A percentile compares a stretch with the other conserved stretches of the same genome.
These are phyloP conservation scores for Gallinago media DNA, from an alignment of 2,113 vertebrate species.

Conservation along the genomic window DNA sequence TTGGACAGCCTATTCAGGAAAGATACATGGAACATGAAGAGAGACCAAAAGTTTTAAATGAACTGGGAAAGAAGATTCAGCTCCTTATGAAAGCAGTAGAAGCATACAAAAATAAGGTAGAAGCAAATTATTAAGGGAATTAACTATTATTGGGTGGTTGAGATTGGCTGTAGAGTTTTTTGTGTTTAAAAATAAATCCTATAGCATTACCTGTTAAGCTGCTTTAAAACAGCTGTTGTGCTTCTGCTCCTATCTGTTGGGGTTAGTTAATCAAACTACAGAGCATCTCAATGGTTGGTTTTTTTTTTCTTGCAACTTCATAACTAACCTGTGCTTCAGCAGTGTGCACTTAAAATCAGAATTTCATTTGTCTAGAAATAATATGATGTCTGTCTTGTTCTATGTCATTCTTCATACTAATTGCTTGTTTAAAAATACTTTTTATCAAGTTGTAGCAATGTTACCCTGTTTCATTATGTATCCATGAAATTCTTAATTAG, in stretches of 20 bases:
- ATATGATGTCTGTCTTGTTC: background rate
- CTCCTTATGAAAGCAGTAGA: conserved; percentile 92
- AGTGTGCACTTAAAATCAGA: background rate
- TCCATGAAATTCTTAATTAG: background rate
- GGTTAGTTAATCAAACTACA: background rate
- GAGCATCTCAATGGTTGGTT: background rate
- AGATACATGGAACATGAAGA: conserved; percentile 90
- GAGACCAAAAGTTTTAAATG: conserved; percentile 91
- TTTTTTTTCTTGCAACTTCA: background rate
- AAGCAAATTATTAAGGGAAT: background rate
- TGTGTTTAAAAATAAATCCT: background rate
- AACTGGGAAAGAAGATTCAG: conserved; percentile 92
- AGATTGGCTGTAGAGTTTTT: background rate
- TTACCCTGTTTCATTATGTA: background rate
- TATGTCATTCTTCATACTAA: background rate
- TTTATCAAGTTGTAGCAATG: background rate
- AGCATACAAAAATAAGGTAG: conserved; percentile 91
- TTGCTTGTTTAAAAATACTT: background rate
- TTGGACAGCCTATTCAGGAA: conserved; percentile 91
- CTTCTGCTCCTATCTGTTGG: background rate
- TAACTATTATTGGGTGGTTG: accelerated
- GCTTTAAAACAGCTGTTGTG: background rate
- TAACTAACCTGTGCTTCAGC: background rate
- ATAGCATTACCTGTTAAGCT: background rate
- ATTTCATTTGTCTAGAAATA: background rate